Conservation (phyloP, 2,113 vertebrate species). For the Eretmochelys imbricata region DNA sequence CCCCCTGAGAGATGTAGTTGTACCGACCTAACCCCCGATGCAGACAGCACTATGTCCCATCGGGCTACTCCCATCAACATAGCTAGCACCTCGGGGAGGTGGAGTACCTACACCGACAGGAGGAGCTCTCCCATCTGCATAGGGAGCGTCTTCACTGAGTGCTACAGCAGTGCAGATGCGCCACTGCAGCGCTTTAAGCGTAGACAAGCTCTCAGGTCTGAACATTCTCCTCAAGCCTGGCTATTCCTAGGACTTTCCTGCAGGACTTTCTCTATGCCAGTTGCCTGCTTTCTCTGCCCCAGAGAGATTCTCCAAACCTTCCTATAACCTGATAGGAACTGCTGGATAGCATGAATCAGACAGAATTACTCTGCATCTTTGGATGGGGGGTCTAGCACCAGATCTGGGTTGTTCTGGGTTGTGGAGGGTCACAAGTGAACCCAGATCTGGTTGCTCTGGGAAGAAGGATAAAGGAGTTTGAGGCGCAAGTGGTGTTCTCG, state of each 20-base stretch:
- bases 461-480: too few relatives aligned
- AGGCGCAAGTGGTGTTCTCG: too few relatives aligned
- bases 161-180: not conserved
- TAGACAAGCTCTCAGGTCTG: not conserved
- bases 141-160: not conserved
- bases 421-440: too few relatives aligned
- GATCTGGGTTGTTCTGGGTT: too few relatives aligned
- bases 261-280: not conserved
- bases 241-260: not conserved
- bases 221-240: not conserved
- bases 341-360: not conserved
- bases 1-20: not conserved
- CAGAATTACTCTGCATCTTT: not conserved
- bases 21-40: not conserved
- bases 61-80: not conserved
- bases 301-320: not conserved
- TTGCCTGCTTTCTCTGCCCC: not conserved
- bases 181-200: not conserved
- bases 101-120: not conserved
- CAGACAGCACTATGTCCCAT: not conserved
- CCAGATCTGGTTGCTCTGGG: too few relatives aligned
- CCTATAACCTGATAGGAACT: not conserved
- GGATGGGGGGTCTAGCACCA: rapidly evolving
- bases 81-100: not conserved
- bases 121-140: not conserved